Evolutionary conservation across 2,797 vertebrate genomes (phyloP).

Genomic region (Caiman crocodilus): DNA sequence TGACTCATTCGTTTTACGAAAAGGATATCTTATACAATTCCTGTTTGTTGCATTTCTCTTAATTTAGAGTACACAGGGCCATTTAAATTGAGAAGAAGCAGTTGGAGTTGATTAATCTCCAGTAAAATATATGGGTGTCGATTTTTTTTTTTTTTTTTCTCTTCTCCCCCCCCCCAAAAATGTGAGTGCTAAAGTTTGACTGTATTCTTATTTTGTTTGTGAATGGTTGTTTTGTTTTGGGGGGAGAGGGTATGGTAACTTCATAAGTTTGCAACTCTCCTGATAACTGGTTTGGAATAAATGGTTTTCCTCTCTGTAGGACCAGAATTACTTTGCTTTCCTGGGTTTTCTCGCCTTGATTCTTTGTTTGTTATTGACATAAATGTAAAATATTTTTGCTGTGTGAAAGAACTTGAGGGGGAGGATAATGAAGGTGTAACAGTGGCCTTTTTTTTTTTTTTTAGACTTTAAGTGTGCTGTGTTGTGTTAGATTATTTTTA

Average conservation of each 20-base stretch:
- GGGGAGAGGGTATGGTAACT: no score
- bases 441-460: neutral
- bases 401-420: slow-evolving; percentile 38
- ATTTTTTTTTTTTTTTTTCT: no score
- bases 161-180: no score
- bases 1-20: neutral
- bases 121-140: slow-evolving; percentile 9
- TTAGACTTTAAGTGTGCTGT: neutral
- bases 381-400: neutral
- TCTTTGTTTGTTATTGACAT: neutral
- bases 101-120: neutral
- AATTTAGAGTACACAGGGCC: neutral
- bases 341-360: neutral
- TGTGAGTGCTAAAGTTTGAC: slow-evolving; percentile 10
- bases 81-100: slow-evolving; percentile 15
- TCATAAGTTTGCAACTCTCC: neutral
- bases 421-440: neutral
- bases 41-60: slow-evolving; percentile 21
- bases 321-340: neutral
- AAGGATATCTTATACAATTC: neutral
- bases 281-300: slow-evolving; percentile 27
- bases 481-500: neutral
- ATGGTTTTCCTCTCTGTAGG: slow-evolving; percentile 3
- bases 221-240: neutral
- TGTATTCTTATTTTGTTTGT: neutral